Base-by-base conservation (phyloP, 2,888 invertebrate genomes). In the Mythimna albipuncta region DNA sequence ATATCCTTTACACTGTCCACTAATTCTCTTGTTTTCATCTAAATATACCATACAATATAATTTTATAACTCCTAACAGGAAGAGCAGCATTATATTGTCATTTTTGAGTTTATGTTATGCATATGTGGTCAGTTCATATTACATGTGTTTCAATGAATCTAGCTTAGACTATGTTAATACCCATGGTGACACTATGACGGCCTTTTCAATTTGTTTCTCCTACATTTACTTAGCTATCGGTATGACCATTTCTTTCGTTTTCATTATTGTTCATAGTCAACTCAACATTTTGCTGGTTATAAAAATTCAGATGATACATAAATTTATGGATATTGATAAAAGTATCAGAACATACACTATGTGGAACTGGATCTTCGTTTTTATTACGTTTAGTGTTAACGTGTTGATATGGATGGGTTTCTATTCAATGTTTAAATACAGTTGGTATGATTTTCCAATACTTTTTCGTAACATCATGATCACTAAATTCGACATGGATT, bases 401-500 rank as follows among this genome's bases (percentile, higher is more conserved):
- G 19, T 67, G 6, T 21, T 32, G 4, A 57, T 69, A 35, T 69
- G 26, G 32, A 2, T 69, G 11, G 2, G 11, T 10, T 44, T 3
- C 62, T 0, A 44, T 9, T 0, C 5, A 50, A 5, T 55, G 38
- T 50, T 7, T 16, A 16, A 3, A 52, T n/a, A 52, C 19, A 55
- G 2, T 50, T 10, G 41, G 5, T n/a, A 5, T n/a, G 19, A 58
- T 16, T 44, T 16, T 11, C 66, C 35, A 3, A 59, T 16, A 2
- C 32, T 69, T 7, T 11, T 77, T 9, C 55, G 44, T 13, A 63
- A 72, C 35, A 44, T 52, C 9, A n/a, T 62, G 6, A 21, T 55
- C 0, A 52, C 47, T 0, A 55, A 26, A 26, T 61, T 78, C 38
- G 74, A 83, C 21, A 50, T 79, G 10, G 75, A 83, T 35, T 47